Conservation (phyloP, 2,888 invertebrate genomes). For the Heliconius ethilla region DNA sequence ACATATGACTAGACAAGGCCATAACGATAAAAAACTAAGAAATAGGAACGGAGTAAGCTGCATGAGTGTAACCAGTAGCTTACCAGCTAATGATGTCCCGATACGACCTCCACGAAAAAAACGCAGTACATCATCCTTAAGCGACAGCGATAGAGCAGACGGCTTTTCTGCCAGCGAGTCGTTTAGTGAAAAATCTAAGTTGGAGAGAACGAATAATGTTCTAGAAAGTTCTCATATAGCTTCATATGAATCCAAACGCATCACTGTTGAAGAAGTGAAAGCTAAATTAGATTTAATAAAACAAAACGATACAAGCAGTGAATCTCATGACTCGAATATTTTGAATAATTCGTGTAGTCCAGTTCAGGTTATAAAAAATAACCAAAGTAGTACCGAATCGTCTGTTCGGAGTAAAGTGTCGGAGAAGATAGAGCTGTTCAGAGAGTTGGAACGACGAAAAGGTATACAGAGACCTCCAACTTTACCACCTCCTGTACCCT, state of each 20-base stretch:
- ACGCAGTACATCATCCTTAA: conserved; percentile 84
- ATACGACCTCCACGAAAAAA: conserved; percentile 89
- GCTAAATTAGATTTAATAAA: conserved; percentile 80
- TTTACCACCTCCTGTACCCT: conserved; percentile 75
- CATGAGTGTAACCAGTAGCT: conserved; percentile 87
- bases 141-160: conserved; percentile 83
- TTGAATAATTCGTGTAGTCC: conserved; percentile 54
- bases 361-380: conserved; percentile 50
- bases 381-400: conserved; percentile 68
- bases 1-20: conserved; percentile 85
- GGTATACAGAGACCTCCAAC: conserved; percentile 76
- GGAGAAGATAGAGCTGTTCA: conserved; percentile 77
- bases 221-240: conserved; percentile 55
- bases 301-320: conserved; percentile 73
- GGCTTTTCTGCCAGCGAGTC: conserved; percentile 74
- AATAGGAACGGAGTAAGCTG: conserved; percentile 89
- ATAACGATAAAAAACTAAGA: conserved; percentile 81
- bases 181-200: conserved; percentile 75
- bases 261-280: conserved; percentile 81
- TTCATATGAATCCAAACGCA: conserved; percentile 70
- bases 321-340: conserved; percentile 77
- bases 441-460: conserved; percentile 74
- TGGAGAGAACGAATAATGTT: conserved; percentile 81
- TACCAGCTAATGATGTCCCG: conserved; percentile 78
- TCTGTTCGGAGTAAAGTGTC: conserved; percentile 78